Evolutionary conservation across 2,888 invertebrate genomes (phyloP).

Genomic region (Marronus borbonicus): DNA sequence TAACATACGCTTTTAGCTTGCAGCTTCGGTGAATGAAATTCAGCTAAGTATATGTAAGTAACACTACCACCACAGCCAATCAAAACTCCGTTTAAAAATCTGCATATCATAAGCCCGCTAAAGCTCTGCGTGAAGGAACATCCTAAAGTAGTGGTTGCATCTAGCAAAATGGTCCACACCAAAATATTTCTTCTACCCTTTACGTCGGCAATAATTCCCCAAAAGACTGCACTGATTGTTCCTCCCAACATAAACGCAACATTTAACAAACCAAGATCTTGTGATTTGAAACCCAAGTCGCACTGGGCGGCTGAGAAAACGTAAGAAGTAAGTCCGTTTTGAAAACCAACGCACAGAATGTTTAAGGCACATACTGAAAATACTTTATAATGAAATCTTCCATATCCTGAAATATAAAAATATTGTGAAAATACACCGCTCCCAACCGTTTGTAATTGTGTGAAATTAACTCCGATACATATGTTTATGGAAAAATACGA

Average conservation of each 20-base stretch:
- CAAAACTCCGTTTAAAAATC: slow-evolving; percentile 77
- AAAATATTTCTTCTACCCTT: slow-evolving; percentile 77
- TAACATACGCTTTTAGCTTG: slow-evolving; percentile 76
- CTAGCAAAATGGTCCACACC: slow-evolving; percentile 61
- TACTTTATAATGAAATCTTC: slow-evolving; percentile 78
- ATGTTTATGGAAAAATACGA: too few species aligned
- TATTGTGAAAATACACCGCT: not conserved
- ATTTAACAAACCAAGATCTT: slow-evolving; percentile 80
- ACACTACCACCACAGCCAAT: slow-evolving; percentile 77
- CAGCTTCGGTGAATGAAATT: slow-evolving; percentile 76
- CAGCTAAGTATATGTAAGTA: slow-evolving; percentile 78
- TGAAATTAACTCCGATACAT: too few species aligned
- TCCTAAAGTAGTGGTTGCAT: slow-evolving; percentile 73
- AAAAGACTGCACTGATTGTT: slow-evolving; percentile 82
- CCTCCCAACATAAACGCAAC: slow-evolving; percentile 83
- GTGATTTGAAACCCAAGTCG: slow-evolving; percentile 78
- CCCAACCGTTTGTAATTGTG: too few species aligned
- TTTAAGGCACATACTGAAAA: slow-evolving; percentile 78
- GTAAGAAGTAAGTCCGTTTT: slow-evolving; percentile 81
- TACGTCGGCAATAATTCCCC: slow-evolving; percentile 87
- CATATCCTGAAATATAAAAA: slow-evolving; percentile 74
- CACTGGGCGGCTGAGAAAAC: slow-evolving; percentile 82
- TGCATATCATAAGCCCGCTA: slow-evolving; percentile 74
- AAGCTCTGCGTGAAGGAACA: slow-evolving; percentile 76
- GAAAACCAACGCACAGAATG: slow-evolving; percentile 77